phyloP scores from a whole-genome alignment of 1,140 invertebrate species.

The Tetramorium simillimum region DNA sequence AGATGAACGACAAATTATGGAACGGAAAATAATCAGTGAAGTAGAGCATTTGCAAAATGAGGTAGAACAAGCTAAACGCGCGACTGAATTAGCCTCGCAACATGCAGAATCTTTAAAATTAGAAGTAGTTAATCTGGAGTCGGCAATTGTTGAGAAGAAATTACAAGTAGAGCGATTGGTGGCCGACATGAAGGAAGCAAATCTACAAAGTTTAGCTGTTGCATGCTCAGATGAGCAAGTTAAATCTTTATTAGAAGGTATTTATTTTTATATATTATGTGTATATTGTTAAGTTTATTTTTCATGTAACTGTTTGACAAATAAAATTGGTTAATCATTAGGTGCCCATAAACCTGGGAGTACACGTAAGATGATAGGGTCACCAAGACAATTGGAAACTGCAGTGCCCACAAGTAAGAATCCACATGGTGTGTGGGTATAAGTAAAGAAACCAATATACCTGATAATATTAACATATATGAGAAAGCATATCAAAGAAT shows the following conservation, averaged over 20 bases:
- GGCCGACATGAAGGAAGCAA: slow-evolving; percentile 96
- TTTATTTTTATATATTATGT: slow-evolving; percentile 24
- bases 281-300: neutral
- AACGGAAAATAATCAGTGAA: slow-evolving; percentile 91
- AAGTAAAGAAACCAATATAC: slow-evolving; percentile 73
- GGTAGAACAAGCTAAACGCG: slow-evolving; percentile 92
- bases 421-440: slow-evolving; percentile 98
- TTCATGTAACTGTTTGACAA: neutral
- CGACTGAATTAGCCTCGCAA: slow-evolving; percentile 92
- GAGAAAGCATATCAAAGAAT: slow-evolving; percentile 56
- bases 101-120: slow-evolving; percentile 92
- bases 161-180: slow-evolving; percentile 93
- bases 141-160: slow-evolving; percentile 94
- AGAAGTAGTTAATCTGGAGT: slow-evolving; percentile 91
- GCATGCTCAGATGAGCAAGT: slow-evolving; percentile 92
- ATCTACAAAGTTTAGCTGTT: slow-evolving; percentile 94
- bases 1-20: slow-evolving; percentile 90
- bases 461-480: slow-evolving; percentile 24
- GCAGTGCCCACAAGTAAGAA: slow-evolving; percentile 97
- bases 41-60: slow-evolving; percentile 93
- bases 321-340: slow-evolving; percentile 74
- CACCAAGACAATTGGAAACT: slow-evolving; percentile 95
- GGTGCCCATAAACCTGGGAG: slow-evolving; percentile 94
- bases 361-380: slow-evolving; percentile 95
- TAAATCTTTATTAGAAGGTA: slow-evolving; percentile 92